These are phyloP conservation scores for Arctopsyche grandis DNA, from an alignment of 1,140 invertebrate genomes.

Conservation along the genomic window DNA sequence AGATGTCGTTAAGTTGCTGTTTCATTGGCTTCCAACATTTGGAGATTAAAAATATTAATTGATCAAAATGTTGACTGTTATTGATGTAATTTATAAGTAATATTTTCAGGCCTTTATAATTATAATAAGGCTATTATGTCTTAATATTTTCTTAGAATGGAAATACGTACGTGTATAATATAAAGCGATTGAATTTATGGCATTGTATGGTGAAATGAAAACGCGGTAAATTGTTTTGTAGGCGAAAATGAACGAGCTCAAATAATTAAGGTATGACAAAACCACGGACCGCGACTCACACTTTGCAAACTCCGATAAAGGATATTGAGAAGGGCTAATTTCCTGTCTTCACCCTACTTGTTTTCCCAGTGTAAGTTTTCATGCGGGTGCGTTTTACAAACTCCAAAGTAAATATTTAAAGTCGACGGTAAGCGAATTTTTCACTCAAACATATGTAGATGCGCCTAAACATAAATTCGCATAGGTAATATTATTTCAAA, in stretches of 20 bases:
- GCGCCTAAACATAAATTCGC: no score
- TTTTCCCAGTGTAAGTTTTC: constrained; percentile 35
- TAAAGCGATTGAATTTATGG: not conserved
- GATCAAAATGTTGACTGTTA: no score
- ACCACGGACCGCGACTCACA: not conserved
- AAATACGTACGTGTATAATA: no score
- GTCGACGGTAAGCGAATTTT: not conserved
- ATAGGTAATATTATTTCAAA: no score
- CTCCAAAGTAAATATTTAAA: constrained; percentile 9
- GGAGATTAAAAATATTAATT: no score
- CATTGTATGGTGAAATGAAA: constrained; percentile 1
- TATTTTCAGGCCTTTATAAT: no score
- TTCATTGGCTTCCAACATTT: no score
- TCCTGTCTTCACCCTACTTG: constrained; percentile 31
- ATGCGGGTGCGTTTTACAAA: constrained; percentile 36
- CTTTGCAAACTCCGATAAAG: constrained; percentile 19
- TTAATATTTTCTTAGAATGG: no score
- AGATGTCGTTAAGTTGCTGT: constrained; percentile 5
- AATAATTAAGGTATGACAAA: constrained; percentile 16
- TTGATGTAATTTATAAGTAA: no score
- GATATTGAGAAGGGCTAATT: constrained; percentile 28
- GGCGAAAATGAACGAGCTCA: constrained; percentile 2
- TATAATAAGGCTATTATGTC: not conserved
- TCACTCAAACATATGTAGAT: not conserved
- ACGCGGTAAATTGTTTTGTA: not conserved